These are phyloP conservation scores for Fragum whitleyi DNA, from an alignment of 2,888 invertebrate species.

Conservation along the genomic window DNA sequence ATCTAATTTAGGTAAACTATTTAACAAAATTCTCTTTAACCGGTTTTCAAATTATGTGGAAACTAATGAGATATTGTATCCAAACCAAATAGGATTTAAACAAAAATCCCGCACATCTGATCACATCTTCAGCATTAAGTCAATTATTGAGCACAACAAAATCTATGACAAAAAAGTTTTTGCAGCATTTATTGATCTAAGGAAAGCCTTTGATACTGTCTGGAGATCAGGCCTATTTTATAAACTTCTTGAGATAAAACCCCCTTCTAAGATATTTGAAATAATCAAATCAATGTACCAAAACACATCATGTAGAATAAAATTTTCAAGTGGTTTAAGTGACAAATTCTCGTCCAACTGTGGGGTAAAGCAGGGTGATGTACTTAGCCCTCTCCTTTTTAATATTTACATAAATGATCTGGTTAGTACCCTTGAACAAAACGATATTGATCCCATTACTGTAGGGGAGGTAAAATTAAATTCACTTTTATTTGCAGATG, in stretches of 20 bases:
- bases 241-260: slow-evolving; percentile 12
- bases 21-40: slow-evolving; percentile 32
- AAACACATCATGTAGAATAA: slow-evolving; percentile 19
- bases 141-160: slow-evolving; percentile 37
- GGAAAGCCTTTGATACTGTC: slow-evolving; percentile 51
- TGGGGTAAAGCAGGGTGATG: slow-evolving; percentile 19
- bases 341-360: no score
- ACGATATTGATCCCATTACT: no score
- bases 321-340: no score
- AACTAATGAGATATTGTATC: slow-evolving; percentile 24
- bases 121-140: slow-evolving; percentile 38
- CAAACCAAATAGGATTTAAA: slow-evolving; percentile 40
- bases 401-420: slow-evolving; percentile 33
- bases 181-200: slow-evolving; percentile 41
- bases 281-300: slow-evolving; percentile 37
- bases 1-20: slow-evolving; percentile 34
- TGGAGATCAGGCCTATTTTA: slow-evolving; percentile 34
- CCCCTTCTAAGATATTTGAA: slow-evolving; percentile 22
- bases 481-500: slow-evolving; percentile 44
- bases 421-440: no score
- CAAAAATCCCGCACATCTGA: slow-evolving; percentile 36
- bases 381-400: slow-evolving; percentile 25
- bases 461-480: no score
- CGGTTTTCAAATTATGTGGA: slow-evolving; percentile 22
- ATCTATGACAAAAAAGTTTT: slow-evolving; percentile 25